Percentiles rank a stretch among this genome's conserved stretches.
phyloP scores from a whole-genome alignment of 2,888 invertebrate species.

The Caenorhabditis angaria region DNA sequence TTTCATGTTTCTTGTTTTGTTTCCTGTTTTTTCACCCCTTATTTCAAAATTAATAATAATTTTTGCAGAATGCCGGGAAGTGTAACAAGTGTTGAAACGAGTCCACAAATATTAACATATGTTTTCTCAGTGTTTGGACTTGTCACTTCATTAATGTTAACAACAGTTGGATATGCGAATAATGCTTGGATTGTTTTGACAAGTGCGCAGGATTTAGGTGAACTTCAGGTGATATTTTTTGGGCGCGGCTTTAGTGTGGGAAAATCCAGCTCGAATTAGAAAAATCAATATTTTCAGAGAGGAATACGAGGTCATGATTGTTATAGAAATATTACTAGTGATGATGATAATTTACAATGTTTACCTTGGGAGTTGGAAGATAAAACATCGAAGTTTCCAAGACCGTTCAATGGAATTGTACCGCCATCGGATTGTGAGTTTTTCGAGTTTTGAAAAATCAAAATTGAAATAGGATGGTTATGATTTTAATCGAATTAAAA shows the following conservation, averaged over 20 bases:
- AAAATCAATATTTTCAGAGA: conserved; percentile 17
- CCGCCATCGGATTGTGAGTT: conserved; percentile 14
- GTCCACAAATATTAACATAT: conserved; percentile 6
- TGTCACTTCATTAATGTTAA: conserved; percentile 20
- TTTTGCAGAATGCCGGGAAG: neutral
- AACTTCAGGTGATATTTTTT: conserved; percentile 25
- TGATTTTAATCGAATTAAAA: too few species aligned
- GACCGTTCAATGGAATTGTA: conserved; percentile 10
- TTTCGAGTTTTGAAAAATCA: neutral
- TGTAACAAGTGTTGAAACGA: conserved; percentile 1
- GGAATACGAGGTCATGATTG: conserved; percentile 39
- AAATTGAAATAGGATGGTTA: too few species aligned
- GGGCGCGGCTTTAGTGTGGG: too few species aligned
- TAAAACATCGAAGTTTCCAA: conserved; percentile 28
- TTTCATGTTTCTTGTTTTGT: too few species aligned
- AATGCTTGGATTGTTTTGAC: conserved; percentile 33
- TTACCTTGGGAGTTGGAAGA: conserved; percentile 23
- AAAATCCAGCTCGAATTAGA: neutral
- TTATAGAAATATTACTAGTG: conserved; percentile 6
- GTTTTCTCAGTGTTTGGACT: conserved; percentile 7
- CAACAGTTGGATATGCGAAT: conserved; percentile 21
- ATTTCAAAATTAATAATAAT: neutral
- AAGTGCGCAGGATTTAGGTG: conserved; percentile 9
- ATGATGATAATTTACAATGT: conserved; percentile 17
- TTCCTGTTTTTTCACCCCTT: neutral